A percentile compares a stretch with the other conserved stretches of the same genome.
Conservation (phyloP, 64 coral and sea anemone species). For the Pocillopora damicornis region DNA sequence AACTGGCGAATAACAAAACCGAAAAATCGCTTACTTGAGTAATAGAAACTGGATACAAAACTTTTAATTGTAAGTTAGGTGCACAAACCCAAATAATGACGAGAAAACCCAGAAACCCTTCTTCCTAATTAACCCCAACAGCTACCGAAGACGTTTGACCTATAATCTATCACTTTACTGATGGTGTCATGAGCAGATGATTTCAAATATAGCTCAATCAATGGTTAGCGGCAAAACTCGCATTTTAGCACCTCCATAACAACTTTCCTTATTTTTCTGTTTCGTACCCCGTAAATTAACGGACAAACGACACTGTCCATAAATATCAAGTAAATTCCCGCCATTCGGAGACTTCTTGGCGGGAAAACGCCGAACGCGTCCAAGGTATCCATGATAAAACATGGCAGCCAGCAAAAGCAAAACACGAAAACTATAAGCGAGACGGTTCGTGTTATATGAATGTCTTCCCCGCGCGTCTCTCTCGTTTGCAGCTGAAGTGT, state of each 20-base stretch:
- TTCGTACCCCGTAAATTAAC: constrained; percentile 47
- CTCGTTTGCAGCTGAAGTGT: not conserved
- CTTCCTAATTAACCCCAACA: no score
- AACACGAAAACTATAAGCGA: constrained; percentile 52
- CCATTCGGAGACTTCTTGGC: constrained; percentile 27
- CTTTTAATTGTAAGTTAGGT: no score
- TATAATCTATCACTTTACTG: no score
- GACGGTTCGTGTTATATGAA: constrained; percentile 34
- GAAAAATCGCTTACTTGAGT: no score
- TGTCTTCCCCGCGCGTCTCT: constrained; percentile 44
- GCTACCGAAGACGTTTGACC: no score
- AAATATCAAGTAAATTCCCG: constrained; percentile 50
- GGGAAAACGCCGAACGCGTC: constrained; percentile 11
- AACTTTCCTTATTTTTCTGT: constrained; percentile 25
- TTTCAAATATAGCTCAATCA: not conserved
- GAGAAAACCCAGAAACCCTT: no score
- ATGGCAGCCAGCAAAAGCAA: constrained; percentile 57
- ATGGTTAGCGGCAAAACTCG: not conserved
- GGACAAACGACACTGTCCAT: constrained; percentile 43
- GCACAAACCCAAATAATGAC: no score
- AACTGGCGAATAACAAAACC: no score
- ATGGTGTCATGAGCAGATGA: not conserved
- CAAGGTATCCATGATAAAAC: constrained; percentile 45
- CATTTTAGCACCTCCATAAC: constrained; percentile 18
- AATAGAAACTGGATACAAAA: no score